phyloP scores from a whole-genome alignment of 2,888 invertebrate species.

The Drosophila fungiperda region DNA sequence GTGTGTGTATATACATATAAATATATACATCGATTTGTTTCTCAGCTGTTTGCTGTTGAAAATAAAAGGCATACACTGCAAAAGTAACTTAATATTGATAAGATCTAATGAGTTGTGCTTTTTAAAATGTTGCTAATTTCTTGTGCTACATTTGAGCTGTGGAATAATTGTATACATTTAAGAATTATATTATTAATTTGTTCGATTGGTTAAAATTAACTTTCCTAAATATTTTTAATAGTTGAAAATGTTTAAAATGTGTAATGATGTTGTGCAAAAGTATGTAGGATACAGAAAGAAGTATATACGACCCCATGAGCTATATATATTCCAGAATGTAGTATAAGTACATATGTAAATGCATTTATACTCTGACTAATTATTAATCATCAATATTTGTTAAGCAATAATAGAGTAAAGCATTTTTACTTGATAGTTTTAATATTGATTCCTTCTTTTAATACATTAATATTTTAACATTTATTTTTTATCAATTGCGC shows the following conservation, averaged over 20 bases:
- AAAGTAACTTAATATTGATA: background rate
- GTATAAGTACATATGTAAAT: background rate
- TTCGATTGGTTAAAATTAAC: no score
- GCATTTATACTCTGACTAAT: background rate
- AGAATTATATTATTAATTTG: background rate
- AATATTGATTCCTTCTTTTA: background rate
- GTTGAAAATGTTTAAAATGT: background rate
- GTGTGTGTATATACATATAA: background rate
- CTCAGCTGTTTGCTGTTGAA: slow-evolving; percentile 27
- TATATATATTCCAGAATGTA: background rate
- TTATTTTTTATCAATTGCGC: background rate
- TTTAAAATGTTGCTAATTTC: background rate
- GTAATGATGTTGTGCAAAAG: background rate
- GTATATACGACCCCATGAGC: background rate
- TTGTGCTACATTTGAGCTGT: background rate
- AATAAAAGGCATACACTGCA: background rate
- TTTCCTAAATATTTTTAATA: background rate
- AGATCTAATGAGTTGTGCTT: background rate
- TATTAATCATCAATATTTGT: background rate
- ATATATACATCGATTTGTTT: slow-evolving; percentile 13
- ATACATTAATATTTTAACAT: background rate
- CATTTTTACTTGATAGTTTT: background rate
- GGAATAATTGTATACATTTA: background rate
- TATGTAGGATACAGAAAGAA: background rate
- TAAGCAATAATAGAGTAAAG: background rate